Conservation (phyloP, 2,113 vertebrate species). For the Romanogobio albipinnatus region DNA sequence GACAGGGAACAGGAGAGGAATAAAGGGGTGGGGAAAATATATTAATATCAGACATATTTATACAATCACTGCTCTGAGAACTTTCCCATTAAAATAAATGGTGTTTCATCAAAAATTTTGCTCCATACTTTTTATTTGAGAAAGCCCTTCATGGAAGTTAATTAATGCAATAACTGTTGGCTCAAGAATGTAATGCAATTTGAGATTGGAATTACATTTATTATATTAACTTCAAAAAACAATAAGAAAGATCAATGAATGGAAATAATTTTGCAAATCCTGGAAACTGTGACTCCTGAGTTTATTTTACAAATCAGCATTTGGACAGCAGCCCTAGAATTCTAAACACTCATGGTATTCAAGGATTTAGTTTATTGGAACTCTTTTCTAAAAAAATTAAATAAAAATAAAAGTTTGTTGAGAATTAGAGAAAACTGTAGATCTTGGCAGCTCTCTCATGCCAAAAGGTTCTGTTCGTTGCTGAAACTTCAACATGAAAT, state of each 20-base stretch:
- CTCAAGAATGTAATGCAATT: neutral
- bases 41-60: neutral
- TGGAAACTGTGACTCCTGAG: neutral
- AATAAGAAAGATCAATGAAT: neutral
- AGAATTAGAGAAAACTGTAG: no score
- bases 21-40: neutral
- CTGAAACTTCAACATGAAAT: neutral
- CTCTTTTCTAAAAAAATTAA: no score
- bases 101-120: neutral
- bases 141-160: neutral
- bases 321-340: no score
- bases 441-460: neutral
- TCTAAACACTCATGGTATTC: no score
- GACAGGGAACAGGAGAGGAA: neutral
- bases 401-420: no score
- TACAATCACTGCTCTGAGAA: neutral
- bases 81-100: neutral
- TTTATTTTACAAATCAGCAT: no score
- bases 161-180: neutral
- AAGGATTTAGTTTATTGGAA: no score
- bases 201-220: conserved; percentile 19
- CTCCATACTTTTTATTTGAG: conserved; percentile 3
- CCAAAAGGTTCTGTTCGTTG: neutral
- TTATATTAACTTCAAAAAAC: neutral
- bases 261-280: neutral